Base-by-base conservation (phyloP, 2,113 vertebrate species). In the Origma solitaria region DNA sequence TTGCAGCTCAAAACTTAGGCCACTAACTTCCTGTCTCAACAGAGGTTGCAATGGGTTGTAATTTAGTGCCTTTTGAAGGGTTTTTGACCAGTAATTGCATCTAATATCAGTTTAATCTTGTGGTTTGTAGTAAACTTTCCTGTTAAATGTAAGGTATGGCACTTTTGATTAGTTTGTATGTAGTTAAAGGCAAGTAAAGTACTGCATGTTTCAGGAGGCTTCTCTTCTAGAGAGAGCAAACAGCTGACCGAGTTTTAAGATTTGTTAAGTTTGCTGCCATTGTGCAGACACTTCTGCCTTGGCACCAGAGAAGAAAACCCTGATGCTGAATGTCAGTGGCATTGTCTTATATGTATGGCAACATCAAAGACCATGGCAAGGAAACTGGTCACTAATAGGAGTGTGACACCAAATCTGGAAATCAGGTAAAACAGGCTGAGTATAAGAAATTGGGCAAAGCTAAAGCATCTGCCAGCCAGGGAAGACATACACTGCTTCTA, bases 281-380 rank as follows among this genome's bases (percentile, higher is more conserved):
- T 7, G 1, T 6, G 1, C n/a, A 33, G 35, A 33, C 30, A 50
- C 15, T 72, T 72, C 35, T 77, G 45, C 54, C 57, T 69, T 45
- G 64, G 31, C 31, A 73, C 33, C 28, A 23, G 27, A 57, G 37
- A 2, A 19, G 47, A 61, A 35, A 15, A 8, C 19, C 2, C 33
- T 31, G 49, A 23, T 65, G 62, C 4, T 77, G 28, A 77, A 33
- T 37, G 50, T 58, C 13, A 25, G 50, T 77, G 58, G 4, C 30
- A 37, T 82, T 57, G 24, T 69, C 7, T n/a, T 49, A 6, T 3
- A 2, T 15, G 33, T 66, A 6, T 71, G 56, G 57, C 44, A 79
- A 2, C 25, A 40, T 65, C 37, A 37, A n/a, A 62, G 60, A 78
- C 4, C 0, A 0, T 0, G 1, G 47, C 37, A 45, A 38, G 45